Evolutionary conservation across 2,888 invertebrate genomes (phyloP).

Genomic region (Thymelicus acteon): DNA sequence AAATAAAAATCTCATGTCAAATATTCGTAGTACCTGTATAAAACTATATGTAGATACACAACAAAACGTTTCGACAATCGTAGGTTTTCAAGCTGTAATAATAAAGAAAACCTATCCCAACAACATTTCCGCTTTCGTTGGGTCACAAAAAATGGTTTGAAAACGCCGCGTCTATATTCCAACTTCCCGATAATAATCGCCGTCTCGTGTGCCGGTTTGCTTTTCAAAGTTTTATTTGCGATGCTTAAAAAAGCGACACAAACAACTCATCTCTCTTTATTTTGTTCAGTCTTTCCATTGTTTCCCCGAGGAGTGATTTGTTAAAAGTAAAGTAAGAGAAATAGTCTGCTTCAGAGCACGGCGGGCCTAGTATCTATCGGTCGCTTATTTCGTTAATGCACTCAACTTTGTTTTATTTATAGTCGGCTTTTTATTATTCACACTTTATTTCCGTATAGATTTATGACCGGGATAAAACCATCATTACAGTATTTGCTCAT

Average conservation of each 20-base stretch:
- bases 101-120: background rate
- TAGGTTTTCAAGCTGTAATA: background rate
- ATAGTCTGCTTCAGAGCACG: conserved; percentile 29
- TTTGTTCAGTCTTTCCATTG: conserved; percentile 38
- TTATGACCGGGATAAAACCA: too few relatives aligned
- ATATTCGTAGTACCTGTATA: background rate
- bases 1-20: background rate
- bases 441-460: too few relatives aligned
- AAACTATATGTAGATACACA: background rate
- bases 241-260: conserved; percentile 38
- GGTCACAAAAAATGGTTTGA: conserved; percentile 12
- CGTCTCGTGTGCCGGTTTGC: conserved; percentile 23
- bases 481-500: too few relatives aligned
- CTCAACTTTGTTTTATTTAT: background rate
- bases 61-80: background rate
- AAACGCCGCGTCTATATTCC: conserved; percentile 13
- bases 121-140: background rate
- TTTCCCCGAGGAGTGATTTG: conserved; percentile 39
- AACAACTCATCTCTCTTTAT: conserved; percentile 39
- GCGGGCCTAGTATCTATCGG: conserved; percentile 10
- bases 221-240: conserved; percentile 36
- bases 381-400: conserved; percentile 28
- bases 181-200: conserved; percentile 24
- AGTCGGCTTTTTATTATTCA: too few relatives aligned
- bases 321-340: conserved; percentile 38